Conservation (phyloP, 2,113 vertebrate genomes). For the Cephalopholis sonnerati region DNA sequence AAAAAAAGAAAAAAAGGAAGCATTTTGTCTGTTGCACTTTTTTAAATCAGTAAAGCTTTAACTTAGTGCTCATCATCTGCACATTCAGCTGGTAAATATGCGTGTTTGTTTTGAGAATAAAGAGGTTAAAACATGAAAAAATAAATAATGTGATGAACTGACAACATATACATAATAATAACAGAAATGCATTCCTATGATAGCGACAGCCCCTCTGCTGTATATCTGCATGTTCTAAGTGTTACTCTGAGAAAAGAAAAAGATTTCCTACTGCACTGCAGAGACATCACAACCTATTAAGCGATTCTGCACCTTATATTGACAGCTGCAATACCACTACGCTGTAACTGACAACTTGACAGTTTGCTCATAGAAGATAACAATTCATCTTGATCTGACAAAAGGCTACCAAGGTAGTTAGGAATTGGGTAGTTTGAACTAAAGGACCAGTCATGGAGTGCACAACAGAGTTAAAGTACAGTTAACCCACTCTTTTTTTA, state of each 20-base stretch:
- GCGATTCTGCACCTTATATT: conserved; percentile 1
- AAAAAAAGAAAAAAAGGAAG: conserved; percentile 16
- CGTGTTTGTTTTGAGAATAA: conserved; percentile 29
- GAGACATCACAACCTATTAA: background rate
- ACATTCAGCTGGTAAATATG: conserved; percentile 28
- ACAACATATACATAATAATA: conserved; percentile 72
- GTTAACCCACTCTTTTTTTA: background rate
- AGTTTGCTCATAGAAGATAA: conserved; percentile 15
- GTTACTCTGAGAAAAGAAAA: background rate
- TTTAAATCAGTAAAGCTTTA: conserved; percentile 42
- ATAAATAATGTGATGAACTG: conserved; percentile 70
- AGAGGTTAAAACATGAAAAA: conserved; percentile 46
- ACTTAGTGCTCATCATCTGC: conserved; percentile 26
- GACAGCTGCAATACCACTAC: conserved; percentile 32
- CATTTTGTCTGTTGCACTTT: conserved; percentile 38
- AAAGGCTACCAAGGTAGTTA: conserved; percentile 4
- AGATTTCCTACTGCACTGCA: conserved; percentile 11
- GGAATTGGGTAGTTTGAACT: conserved; percentile 23
- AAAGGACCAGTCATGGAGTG: conserved; percentile 37
- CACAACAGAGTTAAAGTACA: conserved; percentile 16
- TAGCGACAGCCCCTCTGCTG: background rate
- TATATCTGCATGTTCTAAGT: background rate
- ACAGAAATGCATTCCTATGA: conserved; percentile 37
- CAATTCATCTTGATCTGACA: conserved; percentile 22
- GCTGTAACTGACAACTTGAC: conserved; percentile 1